Percentiles rank a stretch among this genome's conserved stretches.
phyloP scores from a whole-genome alignment of 2,797 vertebrate species.

The Orientallactaga sibirica region DNA sequence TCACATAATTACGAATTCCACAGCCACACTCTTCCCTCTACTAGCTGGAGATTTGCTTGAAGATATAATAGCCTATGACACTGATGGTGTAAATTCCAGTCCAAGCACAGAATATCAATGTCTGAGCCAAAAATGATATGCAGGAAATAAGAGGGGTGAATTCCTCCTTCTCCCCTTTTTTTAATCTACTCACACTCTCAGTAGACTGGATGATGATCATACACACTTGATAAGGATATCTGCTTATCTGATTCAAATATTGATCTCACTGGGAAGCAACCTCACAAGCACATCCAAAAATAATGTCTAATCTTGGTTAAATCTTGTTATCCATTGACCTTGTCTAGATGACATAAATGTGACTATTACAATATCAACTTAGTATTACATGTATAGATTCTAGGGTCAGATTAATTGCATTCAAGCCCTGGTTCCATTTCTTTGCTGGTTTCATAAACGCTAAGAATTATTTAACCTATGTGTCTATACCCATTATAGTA shows the following conservation, averaged over 20 bases:
- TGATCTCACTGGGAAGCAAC: neutral
- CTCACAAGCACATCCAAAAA: neutral
- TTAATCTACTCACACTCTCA: neutral
- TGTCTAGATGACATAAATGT: neutral
- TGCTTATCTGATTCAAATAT: neutral
- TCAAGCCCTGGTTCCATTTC: neutral
- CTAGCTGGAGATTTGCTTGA: neutral
- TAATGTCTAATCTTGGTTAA: neutral
- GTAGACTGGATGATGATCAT: neutral
- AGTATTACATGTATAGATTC: no score
- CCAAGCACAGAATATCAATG: neutral
- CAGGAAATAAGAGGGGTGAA: neutral
- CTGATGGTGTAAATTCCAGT: neutral
- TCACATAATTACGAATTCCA: neutral
- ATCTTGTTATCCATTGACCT: neutral
- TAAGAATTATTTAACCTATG: neutral
- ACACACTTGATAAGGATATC: neutral
- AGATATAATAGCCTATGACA: neutral
- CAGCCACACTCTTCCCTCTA: no score
- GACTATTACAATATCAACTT: neutral
- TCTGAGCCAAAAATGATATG: neutral
- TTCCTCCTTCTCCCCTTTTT: neutral
- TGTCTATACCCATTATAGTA: no score
- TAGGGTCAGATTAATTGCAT: neutral
- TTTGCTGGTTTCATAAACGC: neutral